Evolutionary conservation across 2,888 invertebrate genomes (phyloP), one percentile per base, ranked within the genome.

Genomic region (Apodemia mormo): DNA sequence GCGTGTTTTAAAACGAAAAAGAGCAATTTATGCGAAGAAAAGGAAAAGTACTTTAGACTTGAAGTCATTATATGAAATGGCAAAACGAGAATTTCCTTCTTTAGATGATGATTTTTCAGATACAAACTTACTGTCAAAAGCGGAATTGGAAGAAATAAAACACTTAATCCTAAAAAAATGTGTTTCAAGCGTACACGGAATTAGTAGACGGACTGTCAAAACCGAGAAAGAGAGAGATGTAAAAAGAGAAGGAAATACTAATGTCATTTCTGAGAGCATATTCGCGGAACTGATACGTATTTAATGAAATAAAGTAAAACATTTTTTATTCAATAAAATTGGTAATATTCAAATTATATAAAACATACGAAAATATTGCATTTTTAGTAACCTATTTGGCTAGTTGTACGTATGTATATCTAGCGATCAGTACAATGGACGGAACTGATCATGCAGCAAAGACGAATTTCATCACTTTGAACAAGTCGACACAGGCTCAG

Each of bases 11-110:
- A 85, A 82, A 73, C 80, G 83, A 14, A 85, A 85, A 56, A 78
- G 83, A 71, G 77, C 76, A 0, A 76, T 79, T 0, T 68, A 74
- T 29, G 71, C 74, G 0, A 85, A 82, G 69, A 86, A 82, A 70
- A 79, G 80, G 29, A 85, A 79, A 72, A 79, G 75, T 9, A 72
- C 81, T 0, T 76, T 90, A 30, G 86, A 92, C 68, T 78, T 89
- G n/a, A 79, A 79, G 52, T 83, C 79, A 8, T 74, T 92, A 49
- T 92, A 92, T 40, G 81, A 86, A 72, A 86, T 89, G 82, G 92
- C 92, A 3, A 85, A 77, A 66, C 80, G 79, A 29, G 80, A 85
- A 6, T 74, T 71, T 14, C 75, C 77, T 0, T 68, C 77, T n/a
- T 52, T 83, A 10, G 79, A 83, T 45, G 78, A 76, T 8, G 78